A percentile compares a stretch with the other conserved stretches of the same genome.
These are phyloP conservation scores for Eremobia ochroleuca DNA, from an alignment of 2,888 invertebrate species.

Conservation along the genomic window DNA sequence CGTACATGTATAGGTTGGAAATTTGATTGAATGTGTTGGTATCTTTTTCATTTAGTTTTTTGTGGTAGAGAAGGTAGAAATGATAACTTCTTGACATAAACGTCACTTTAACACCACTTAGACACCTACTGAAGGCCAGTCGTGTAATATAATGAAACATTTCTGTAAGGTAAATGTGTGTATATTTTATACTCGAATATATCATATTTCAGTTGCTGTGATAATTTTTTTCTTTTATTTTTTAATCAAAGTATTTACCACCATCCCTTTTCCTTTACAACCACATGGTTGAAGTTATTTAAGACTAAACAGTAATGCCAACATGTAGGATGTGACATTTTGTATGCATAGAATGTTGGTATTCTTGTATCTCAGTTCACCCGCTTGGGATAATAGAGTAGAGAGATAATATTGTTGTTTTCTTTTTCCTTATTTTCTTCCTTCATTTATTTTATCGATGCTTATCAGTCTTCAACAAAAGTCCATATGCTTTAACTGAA, in stretches of 20 bases:
- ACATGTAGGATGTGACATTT: not conserved
- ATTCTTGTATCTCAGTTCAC: constrained; percentile 8
- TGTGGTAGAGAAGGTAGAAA: not conserved
- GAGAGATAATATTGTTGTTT: not conserved
- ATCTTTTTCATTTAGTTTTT: not conserved
- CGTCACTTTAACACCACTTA: not conserved
- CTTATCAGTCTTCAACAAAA: not conserved
- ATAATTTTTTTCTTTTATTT: too few species aligned
- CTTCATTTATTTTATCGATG: not conserved
- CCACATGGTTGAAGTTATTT: not conserved
- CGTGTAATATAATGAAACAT: not conserved
- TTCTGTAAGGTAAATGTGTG: not conserved
- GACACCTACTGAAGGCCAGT: not conserved
- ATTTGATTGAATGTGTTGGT: not conserved
- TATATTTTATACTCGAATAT: not conserved
- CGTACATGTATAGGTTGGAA: too few species aligned
- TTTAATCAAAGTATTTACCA: too few species aligned
- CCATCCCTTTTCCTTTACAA: not conserved
- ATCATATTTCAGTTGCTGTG: not conserved
- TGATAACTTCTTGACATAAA: not conserved
- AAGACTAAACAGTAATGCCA: not conserved
- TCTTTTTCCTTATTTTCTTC: not conserved
- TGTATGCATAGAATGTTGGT: constrained; percentile 30
- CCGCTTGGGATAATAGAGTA: not conserved
- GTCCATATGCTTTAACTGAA: too few species aligned